Evolutionary conservation across 2,113 vertebrate species (phyloP).

Genomic region (Cephalophus harveyi): DNA sequence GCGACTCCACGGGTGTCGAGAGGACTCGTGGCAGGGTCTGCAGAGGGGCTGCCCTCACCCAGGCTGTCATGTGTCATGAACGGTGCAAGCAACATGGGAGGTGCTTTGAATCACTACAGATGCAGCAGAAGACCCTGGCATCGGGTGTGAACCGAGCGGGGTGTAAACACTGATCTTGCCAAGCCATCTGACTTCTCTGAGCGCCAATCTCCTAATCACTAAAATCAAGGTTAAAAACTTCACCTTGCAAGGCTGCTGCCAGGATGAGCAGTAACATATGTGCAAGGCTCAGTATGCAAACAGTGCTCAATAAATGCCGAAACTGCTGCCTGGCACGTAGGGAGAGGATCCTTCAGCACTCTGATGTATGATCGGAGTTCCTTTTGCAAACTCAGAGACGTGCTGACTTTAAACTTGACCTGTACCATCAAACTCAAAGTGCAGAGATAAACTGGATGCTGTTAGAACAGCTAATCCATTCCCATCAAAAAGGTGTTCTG

Average conservation of each 20-base stretch:
- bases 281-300: accelerated
- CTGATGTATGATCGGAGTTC: accelerated
- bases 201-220: background rate
- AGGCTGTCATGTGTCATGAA: accelerated
- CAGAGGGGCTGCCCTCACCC: background rate
- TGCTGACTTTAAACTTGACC: background rate
- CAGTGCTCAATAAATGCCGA: accelerated
- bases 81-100: accelerated
- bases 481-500: accelerated
- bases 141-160: background rate
- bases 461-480: background rate
- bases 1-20: accelerated
- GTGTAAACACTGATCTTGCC: background rate
- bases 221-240: background rate
- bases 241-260: background rate
- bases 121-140: accelerated
- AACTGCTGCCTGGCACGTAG: accelerated
- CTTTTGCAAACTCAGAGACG: background rate
- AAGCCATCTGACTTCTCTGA: background rate
- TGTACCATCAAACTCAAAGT: background rate
- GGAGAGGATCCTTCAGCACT: accelerated
- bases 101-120: accelerated
- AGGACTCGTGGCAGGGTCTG: background rate
- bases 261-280: accelerated
- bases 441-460: background rate